phyloP scores from a whole-genome alignment of 2,888 invertebrate species.

The Aromia moschata region DNA sequence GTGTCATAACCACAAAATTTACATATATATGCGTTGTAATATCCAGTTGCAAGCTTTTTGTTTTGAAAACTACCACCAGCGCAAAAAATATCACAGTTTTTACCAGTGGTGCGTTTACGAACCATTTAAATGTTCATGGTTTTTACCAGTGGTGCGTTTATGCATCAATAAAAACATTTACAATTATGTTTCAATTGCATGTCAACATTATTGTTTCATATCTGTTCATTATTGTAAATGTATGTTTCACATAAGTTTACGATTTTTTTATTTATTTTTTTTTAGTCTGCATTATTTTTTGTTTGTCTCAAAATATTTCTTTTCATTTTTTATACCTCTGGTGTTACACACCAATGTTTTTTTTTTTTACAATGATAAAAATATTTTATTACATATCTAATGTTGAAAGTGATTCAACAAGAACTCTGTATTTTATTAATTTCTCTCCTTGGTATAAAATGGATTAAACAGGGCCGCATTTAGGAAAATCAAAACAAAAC shows the following conservation, averaged over 20 bases:
- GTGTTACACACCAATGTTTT: conserved; percentile 5
- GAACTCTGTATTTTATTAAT: no score
- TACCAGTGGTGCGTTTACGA: conserved; percentile 20
- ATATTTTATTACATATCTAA: conserved; percentile 9
- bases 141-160: conserved; percentile 4
- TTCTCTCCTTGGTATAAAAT: no score
- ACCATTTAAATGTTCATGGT: conserved; percentile 25
- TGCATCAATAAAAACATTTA: conserved; percentile 8
- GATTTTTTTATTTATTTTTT: background rate
- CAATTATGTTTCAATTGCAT: conserved; percentile 3
- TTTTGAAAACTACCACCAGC: conserved; percentile 21
- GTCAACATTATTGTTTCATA: background rate
- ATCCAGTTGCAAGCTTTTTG: conserved; percentile 23
- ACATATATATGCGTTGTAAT: conserved; percentile 18
- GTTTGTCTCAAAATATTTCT: conserved; percentile 5
- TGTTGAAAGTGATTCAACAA: no score
- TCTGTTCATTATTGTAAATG: background rate
- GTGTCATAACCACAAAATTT: conserved; percentile 27
- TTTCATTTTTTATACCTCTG: conserved; percentile 11
- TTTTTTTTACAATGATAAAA: background rate
- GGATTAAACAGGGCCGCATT: no score
- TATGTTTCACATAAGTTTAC: background rate
- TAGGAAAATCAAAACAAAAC: no score
- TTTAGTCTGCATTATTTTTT: conserved; percentile 2
- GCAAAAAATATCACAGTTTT: background rate